These are phyloP conservation scores for Procambarus virginalis DNA, from an alignment of 1,140 invertebrate genomes.

Conservation along the genomic window DNA sequence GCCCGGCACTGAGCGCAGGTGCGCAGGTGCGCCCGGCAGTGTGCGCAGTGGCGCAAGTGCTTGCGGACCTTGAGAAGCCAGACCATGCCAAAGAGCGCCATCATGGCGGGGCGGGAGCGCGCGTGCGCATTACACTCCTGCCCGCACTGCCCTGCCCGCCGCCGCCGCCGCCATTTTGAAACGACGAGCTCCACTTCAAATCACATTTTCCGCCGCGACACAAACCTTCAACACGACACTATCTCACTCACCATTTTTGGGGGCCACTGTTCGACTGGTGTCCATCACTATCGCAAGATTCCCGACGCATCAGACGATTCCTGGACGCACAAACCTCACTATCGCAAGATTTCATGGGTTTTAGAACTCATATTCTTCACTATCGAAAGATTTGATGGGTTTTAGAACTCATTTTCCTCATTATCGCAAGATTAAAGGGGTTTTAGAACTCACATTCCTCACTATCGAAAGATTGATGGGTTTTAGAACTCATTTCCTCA, in stretches of 20 bases:
- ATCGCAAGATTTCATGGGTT: too few species aligned
- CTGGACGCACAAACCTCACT: too few species aligned
- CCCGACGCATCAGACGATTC: too few species aligned
- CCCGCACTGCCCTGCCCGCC: neutral
- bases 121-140: constrained; percentile 16
- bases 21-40: constrained; percentile 65
- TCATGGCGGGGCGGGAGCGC: constrained; percentile 72
- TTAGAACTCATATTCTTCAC: too few species aligned
- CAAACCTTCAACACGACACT: neutral
- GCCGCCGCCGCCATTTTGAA: neutral
- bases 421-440: too few species aligned
- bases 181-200: neutral
- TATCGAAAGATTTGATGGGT: too few species aligned
- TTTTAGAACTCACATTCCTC: too few species aligned
- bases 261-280: too few species aligned
- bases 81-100: constrained; percentile 90
- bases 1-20: constrained; percentile 65
- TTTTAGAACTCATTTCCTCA: too few species aligned
- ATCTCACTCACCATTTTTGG: neutral
- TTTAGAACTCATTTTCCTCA: too few species aligned
- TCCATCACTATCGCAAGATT: too few species aligned
- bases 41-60: constrained; percentile 66
- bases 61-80: constrained; percentile 79
- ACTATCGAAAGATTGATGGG: too few species aligned
- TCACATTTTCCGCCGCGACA: neutral